Percentiles rank a stretch among this genome's conserved stretches.
These are phyloP conservation scores for Ganaspis sp. DNA, from an alignment of 1,140 invertebrate species.

Conservation along the genomic window DNA sequence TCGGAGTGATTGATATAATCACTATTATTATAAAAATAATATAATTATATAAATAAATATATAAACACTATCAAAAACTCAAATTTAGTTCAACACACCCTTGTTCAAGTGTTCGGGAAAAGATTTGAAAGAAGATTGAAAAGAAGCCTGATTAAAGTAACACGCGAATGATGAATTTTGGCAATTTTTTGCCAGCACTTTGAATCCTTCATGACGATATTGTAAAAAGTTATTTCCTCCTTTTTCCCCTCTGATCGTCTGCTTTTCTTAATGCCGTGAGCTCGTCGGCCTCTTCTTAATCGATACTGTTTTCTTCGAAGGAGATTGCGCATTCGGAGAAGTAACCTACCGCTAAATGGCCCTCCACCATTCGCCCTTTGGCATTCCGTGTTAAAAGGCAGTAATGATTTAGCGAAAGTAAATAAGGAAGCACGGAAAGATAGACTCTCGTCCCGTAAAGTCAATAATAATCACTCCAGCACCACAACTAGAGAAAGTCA, in stretches of 20 bases:
- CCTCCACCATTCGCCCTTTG: conserved; percentile 11
- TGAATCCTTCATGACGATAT: background rate
- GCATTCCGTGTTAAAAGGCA: background rate
- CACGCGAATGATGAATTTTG: background rate
- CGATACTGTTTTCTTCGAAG: conserved; percentile 59
- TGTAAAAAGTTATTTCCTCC: background rate
- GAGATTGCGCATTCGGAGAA: conserved; percentile 54
- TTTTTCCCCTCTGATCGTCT: background rate
- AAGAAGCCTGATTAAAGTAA: background rate
- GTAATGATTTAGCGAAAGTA: conserved; percentile 19
- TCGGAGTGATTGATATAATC: no score
- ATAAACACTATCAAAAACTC: no score
- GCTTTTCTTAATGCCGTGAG: conserved; percentile 26
- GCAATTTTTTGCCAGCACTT: no score
- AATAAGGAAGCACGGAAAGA: conserved; percentile 11
- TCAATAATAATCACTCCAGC: conserved; percentile 48
- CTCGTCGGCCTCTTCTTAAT: conserved; percentile 48
- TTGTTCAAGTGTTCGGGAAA: background rate
- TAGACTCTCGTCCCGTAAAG: background rate
- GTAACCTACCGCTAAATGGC: conserved; percentile 26
- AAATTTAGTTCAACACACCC: no score
- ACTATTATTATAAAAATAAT: no score
- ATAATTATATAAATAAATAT: no score
- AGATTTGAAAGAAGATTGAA: no score
- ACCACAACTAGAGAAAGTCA: conserved; percentile 21